A percentile compares a stretch with the other conserved stretches of the same genome.
Conservation (phyloP, 64 coral and sea anemone species). For the Pocillopora damicornis region DNA sequence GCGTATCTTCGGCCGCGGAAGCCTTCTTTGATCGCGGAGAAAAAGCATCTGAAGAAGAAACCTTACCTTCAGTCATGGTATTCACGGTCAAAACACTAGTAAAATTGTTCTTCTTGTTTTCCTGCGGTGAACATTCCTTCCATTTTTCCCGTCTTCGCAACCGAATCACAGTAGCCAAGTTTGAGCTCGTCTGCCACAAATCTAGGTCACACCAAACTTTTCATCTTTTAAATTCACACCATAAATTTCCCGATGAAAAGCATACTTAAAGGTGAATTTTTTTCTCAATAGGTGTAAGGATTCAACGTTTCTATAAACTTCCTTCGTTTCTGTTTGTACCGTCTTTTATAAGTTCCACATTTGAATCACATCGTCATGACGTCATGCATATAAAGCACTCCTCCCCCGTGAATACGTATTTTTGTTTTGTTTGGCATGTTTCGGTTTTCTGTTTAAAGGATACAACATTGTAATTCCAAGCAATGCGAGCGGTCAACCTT, state of each 20-base stretch:
- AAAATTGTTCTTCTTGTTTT: not conserved
- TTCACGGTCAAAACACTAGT: not conserved
- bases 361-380: not conserved
- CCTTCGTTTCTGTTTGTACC: not conserved
- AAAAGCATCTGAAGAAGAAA: constrained; percentile 5
- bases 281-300: not conserved
- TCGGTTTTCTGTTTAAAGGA: not conserved
- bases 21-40: not conserved
- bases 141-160: not conserved
- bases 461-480: no score
- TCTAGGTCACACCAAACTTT: not conserved
- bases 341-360: not conserved
- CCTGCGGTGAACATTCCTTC: constrained; percentile 5
- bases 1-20: not conserved
- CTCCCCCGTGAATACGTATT: no score
- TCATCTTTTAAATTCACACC: not conserved
- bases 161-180: not conserved
- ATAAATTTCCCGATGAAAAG: not conserved
- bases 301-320: not conserved
- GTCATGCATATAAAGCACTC: not conserved
- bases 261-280: not conserved
- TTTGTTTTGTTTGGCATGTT: not conserved
- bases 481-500: no score
- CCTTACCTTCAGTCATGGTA: constrained; percentile 11
- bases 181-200: not conserved